Evolutionary conservation across 2,888 invertebrate genomes (phyloP), one percentile per base, ranked within the genome.

Genomic region (Prosopocoilus inquinatus): DNA sequence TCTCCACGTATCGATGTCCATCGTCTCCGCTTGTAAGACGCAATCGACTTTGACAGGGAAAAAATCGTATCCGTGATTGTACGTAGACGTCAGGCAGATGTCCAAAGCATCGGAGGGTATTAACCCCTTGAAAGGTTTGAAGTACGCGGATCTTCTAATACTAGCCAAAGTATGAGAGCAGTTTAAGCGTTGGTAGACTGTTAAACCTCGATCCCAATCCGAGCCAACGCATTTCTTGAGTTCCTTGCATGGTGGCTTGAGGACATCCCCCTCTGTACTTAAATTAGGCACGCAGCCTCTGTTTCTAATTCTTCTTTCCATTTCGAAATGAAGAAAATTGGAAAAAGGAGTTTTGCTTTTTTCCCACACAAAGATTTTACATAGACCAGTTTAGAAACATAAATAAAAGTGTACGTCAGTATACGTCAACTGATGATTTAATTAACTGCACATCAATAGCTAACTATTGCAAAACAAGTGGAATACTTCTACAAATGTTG

Each of bases 91-190:
- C 47, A 91, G 74, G 4, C 84, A 76, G 50, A 89, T 79, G 70
- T 91, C 91, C 55, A 91, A 76, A 44, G 84, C 82, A 70, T 91
- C 90, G 15, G 79, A 76, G 0, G 90, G 89, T 48, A 83, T 78
- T 33, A 75, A 62, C 20, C 69, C 64, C 1, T 75, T 76, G 50
- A 44, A 61, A 9, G 71, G 70, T 63, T 70, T 67, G 62, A 78
- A 82, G 43, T 77, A 71, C 35, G 75, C 77, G 66, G 73, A 78
- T 60, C 78, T 74, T 33, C 82, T 76, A 4, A 80, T 78, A 33
- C 81, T 82, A 57, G 79, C 78, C 59, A 83, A 73, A 0, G 83
- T 83, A 62, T 83, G 81, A 61, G 82, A 82, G 53, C 78, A 76
- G 62, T 73, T 79, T 45, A 82, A 68, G 3, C 82, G 75, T 55